Conservation (phyloP, 92 coral and sea anemone species). For the Paramuricea clavata region DNA sequence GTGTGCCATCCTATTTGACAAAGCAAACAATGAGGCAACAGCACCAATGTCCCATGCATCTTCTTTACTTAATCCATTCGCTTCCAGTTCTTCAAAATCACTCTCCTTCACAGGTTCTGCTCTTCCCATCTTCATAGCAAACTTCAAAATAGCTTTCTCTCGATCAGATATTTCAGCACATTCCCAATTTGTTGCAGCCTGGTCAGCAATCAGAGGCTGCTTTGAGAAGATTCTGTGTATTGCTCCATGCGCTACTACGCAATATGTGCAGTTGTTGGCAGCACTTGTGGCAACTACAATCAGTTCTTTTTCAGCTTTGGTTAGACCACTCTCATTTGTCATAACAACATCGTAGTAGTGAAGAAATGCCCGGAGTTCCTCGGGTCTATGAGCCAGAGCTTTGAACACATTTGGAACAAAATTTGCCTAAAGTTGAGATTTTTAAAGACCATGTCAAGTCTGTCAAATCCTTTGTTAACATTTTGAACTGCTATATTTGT, state of each 20-base stretch:
- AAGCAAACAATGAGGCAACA: conserved; percentile 91
- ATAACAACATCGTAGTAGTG: conserved; percentile 86
- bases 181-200: conserved; percentile 91
- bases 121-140: conserved; percentile 81
- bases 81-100: conserved; percentile 77
- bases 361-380: conserved; percentile 92
- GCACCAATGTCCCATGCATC: conserved; percentile 98
- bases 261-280: conserved; percentile 94
- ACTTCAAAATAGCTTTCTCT: conserved; percentile 87
- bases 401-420: conserved; percentile 91
- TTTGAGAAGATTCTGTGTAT: conserved; percentile 89
- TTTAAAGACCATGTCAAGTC: too few relatives aligned
- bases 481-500: too few relatives aligned
- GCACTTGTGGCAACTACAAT: conserved; percentile 96
- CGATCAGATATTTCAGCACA: conserved; percentile 83
- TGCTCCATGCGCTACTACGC: conserved; percentile 96
- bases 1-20: conserved; percentile 96
- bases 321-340: conserved; percentile 81
- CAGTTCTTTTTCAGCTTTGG: conserved; percentile 96
- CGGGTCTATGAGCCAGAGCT: conserved; percentile 94
- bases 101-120: conserved; percentile 80
- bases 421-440: conserved; percentile 66
- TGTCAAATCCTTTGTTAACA: too few relatives aligned
- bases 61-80: conserved; percentile 78
- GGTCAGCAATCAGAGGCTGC: conserved; percentile 89